Conservation (phyloP, 2,888 invertebrate species). For the Bibio marci region DNA sequence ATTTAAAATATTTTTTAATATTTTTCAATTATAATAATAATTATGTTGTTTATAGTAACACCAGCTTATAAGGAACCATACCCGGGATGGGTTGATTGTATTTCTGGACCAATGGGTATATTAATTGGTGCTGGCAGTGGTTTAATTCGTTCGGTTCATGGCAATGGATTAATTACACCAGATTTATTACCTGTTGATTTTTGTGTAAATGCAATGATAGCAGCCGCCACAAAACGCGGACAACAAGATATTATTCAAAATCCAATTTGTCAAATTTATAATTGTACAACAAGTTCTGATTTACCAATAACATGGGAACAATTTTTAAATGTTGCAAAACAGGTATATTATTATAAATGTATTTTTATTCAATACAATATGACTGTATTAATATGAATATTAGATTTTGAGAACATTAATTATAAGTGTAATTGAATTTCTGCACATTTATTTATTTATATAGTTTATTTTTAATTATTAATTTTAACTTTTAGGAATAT, state of each 20-base stretch:
- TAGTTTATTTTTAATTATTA: slow-evolving; percentile 44
- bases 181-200: slow-evolving; percentile 69
- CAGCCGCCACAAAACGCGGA: slow-evolving; percentile 14
- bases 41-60: too few species aligned
- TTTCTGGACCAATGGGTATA: slow-evolving; percentile 80
- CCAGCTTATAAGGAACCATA: slow-evolving; percentile 72
- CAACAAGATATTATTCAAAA: slow-evolving; percentile 36
- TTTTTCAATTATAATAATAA: too few species aligned
- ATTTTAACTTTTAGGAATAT: slow-evolving; percentile 17
- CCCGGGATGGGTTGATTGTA: slow-evolving; percentile 85
- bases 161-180: slow-evolving; percentile 57
- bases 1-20: too few species aligned
- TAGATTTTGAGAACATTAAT: slow-evolving; percentile 26
- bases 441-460: slow-evolving; percentile 68
- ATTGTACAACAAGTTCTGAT: slow-evolving; percentile 2
- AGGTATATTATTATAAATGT: not conserved
- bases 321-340: too few species aligned
- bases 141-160: slow-evolving; percentile 76
- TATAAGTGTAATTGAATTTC: slow-evolving; percentile 38
- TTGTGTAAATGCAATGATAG: slow-evolving; percentile 58
- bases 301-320: slow-evolving; percentile 11
- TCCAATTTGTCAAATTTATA: not conserved
- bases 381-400: not conserved
- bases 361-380: not conserved
- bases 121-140: slow-evolving; percentile 73